These are phyloP conservation scores for Diachasmimorpha longicaudata DNA, from an alignment of 1,140 invertebrate genomes.

Conservation along the genomic window DNA sequence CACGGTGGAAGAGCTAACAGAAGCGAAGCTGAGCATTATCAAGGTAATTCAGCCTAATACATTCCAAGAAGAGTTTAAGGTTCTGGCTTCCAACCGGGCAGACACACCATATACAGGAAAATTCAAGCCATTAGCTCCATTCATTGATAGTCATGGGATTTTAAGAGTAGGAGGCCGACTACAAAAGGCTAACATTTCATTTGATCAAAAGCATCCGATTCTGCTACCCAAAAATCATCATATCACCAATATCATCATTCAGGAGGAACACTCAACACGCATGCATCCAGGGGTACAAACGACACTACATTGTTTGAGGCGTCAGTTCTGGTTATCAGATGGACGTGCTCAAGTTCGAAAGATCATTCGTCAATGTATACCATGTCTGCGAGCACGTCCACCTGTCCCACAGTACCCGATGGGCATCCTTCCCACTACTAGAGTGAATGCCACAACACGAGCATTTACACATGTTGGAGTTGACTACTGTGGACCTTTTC, in stretches of 20 bases:
- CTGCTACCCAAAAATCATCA: not conserved
- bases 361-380: conserved; percentile 23
- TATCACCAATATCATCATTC: not conserved
- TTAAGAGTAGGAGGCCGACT: conserved; percentile 40
- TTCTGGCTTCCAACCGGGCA: not conserved
- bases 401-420: conserved; percentile 33
- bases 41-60: not conserved
- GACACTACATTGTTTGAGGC: conserved; percentile 13
- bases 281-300: conserved; percentile 18
- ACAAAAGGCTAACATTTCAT: not conserved
- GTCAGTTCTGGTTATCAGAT: conserved; percentile 18
- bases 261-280: conserved; percentile 33
- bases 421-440: conserved; percentile 36
- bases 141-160: conserved; percentile 47
- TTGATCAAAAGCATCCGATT: conserved; percentile 52
- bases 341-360: not conserved
- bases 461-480: conserved; percentile 45
- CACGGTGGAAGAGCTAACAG: not conserved
- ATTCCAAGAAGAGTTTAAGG: not conserved
- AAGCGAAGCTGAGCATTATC: not conserved
- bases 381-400: conserved; percentile 26
- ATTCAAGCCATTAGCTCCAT: conserved; percentile 36
- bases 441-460: conserved; percentile 30
- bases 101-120: not conserved
- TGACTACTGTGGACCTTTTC: conserved; percentile 46